Conservation (phyloP, 2,113 vertebrate species). For the Thinocorus orbignyianus region DNA sequence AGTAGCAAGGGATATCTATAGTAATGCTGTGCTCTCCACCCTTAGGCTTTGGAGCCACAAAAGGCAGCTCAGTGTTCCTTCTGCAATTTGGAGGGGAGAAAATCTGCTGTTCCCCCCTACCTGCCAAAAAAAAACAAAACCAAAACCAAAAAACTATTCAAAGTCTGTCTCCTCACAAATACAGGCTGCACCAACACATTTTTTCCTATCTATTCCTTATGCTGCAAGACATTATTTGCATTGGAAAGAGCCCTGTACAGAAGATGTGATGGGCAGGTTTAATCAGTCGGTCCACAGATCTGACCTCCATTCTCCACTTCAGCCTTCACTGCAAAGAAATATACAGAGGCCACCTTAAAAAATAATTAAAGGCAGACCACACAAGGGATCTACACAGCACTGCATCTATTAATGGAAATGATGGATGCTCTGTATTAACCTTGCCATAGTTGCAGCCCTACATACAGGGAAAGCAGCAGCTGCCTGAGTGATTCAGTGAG, state of each 20-base stretch:
- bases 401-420: slow-evolving; percentile 59
- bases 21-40: not conserved
- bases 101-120: not conserved
- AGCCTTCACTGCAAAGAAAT: slow-evolving; percentile 8
- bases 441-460: slow-evolving; percentile 5
- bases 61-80: not conserved
- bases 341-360: slow-evolving; percentile 47
- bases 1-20: not conserved
- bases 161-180: not conserved
- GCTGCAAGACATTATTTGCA: not conserved
- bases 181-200: not conserved
- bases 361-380: slow-evolving; percentile 61
- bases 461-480: not conserved
- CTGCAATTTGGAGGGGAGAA: not conserved
- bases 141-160: not conserved
- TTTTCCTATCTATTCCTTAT: not conserved
- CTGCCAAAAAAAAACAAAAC: not conserved
- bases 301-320: not conserved
- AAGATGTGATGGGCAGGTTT: slow-evolving; percentile 2
- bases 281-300: slow-evolving; percentile 9
- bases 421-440: slow-evolving; percentile 65
- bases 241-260: not conserved
- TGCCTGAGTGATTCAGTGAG: slow-evolving; percentile 19
- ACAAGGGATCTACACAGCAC: slow-evolving; percentile 15
- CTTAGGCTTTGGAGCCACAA: not conserved